Base-by-base conservation (phyloP, 2,113 vertebrate species). In the Atherinomorus stipes region DNA sequence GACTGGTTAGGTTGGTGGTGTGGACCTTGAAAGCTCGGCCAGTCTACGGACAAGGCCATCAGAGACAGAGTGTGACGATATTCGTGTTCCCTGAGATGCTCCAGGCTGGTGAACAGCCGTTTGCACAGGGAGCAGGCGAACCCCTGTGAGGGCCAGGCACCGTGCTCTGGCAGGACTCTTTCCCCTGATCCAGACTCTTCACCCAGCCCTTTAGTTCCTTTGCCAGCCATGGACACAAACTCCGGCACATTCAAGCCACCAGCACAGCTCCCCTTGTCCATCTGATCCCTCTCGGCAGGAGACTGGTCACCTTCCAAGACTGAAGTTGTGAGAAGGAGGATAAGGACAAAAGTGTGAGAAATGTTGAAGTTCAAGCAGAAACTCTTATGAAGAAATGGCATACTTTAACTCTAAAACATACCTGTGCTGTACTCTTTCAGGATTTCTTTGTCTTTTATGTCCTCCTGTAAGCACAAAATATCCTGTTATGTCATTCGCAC, bases 91-190 rank as follows among this genome's bases (percentile, higher is more conserved):
- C 91, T 84, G 71, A 93, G 94, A 82, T 93, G 85, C 62, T 94
- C 93, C 56, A 90, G 89, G 82, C 85, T 58, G 88, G 88, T 88
- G 81, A 95, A 93, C 74, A 94, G 88, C 92, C 92, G 94, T 86
- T 94, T 86, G 88, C 94, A 95, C 92, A 95, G 92, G 59, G 91
- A 95, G 87, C 95, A 96, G 74, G 83, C 78, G 57, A 92, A 91
- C 87, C 93, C 93, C 65, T 67, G 93, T 54, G 71, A 15, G 78
- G 79, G 74, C 90, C 78, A 8, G 57, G 80, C 21, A 78, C 86
- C 72, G 44, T 76, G 80, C 65, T 89, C 89, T 79, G 88, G 88
- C 86, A 87, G 68, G 59, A 73, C 52, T 61, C 56, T 70, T 7
- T 78, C 77, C 85, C 61, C 83, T 54, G 81, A 84, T 73, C 74